phyloP scores from a whole-genome alignment of 1,140 invertebrate genomes.

The Globodera ellingtonae region DNA sequence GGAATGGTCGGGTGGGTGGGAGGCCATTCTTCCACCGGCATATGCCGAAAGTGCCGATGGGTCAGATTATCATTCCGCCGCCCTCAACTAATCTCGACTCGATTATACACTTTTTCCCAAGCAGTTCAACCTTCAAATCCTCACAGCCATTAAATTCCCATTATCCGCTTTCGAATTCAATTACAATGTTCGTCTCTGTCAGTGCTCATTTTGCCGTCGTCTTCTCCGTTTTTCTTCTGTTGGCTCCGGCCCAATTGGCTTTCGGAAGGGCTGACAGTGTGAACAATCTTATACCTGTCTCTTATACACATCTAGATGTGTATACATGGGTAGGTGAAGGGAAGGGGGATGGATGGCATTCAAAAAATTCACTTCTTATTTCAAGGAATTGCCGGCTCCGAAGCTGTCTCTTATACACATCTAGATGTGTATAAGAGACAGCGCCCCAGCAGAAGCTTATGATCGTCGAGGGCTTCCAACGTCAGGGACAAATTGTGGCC shows the following conservation, averaged over 20 bases:
- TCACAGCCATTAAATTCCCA: not conserved
- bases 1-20: too few species aligned
- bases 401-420: too few species aligned
- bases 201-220: conserved; percentile 25
- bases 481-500: conserved; percentile 91
- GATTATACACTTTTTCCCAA: conserved; percentile 1
- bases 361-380: not conserved
- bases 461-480: conserved; percentile 97
- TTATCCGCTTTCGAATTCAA: not conserved
- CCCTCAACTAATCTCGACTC: not conserved
- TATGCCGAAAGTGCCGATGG: not conserved
- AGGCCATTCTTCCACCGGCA: too few species aligned
- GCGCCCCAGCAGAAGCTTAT: conserved; percentile 98
- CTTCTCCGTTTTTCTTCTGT: conserved; percentile 3
- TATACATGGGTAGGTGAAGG: conserved; percentile 28
- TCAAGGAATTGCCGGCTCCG: conserved; percentile 88
- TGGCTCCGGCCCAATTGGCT: not conserved
- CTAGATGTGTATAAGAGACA: too few species aligned
- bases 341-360: not conserved
- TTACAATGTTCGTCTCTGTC: conserved; percentile 17
- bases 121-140: too few species aligned
- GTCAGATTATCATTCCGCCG: not conserved
- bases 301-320: too few species aligned
- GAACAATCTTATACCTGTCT: too few species aligned
- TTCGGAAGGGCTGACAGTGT: not conserved